Conservation (phyloP, 1,140 invertebrate genomes). For the Sycobia sp. region DNA sequence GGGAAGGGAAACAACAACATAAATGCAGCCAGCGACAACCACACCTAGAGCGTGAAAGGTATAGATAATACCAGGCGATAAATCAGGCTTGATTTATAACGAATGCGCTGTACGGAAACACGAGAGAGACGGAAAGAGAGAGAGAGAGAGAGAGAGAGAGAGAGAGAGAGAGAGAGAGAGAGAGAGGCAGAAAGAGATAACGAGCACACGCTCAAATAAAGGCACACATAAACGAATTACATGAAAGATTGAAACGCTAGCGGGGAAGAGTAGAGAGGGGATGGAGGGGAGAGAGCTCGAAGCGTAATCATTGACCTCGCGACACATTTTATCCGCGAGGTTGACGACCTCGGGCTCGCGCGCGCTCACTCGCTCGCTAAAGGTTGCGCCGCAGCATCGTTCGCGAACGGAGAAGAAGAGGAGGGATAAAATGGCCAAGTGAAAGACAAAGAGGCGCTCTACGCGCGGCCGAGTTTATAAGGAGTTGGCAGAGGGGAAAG, state of each 20-base stretch:
- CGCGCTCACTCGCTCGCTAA: background rate
- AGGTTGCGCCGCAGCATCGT: constrained; percentile 7
- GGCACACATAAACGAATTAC: constrained; percentile 15
- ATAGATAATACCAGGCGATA: constrained; percentile 4
- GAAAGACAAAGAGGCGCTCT: constrained; percentile 26
- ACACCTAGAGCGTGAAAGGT: constrained; percentile 3
- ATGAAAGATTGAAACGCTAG: constrained; percentile 12
- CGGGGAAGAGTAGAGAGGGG: too few species aligned
- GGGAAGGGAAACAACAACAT: background rate
- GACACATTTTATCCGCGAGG: constrained; percentile 32
- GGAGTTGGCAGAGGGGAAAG: too few species aligned
- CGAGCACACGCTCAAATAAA: constrained; percentile 1
- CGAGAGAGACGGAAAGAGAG: constrained; percentile 2
- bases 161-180: background rate
- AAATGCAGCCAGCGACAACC: background rate
- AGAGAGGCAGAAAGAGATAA: too few species aligned
- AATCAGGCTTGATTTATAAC: constrained; percentile 19
- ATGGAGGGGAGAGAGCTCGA: background rate
- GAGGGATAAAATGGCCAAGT: background rate
- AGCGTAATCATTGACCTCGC: constrained; percentile 35
- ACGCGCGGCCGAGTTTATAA: background rate
- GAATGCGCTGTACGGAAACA: constrained; percentile 3
- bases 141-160: background rate
- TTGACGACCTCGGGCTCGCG: constrained; percentile 21
- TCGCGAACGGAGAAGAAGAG: background rate